phyloP scores from a whole-genome alignment of 2,888 invertebrate genomes.

The Ischnus inquisitorius region DNA sequence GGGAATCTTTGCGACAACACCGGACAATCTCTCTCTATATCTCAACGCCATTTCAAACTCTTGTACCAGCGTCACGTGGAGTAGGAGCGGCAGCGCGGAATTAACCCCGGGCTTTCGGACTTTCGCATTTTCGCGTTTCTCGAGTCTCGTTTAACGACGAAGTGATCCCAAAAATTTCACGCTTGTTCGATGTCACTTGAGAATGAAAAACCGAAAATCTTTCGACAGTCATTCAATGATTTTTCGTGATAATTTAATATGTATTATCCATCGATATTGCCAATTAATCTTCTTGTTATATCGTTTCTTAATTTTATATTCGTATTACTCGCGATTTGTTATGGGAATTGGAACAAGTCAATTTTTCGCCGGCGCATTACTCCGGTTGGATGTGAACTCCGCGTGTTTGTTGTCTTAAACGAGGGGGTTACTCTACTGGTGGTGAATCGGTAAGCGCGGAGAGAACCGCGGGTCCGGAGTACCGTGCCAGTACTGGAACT shows the following conservation, averaged over 20 bases:
- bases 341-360: neutral
- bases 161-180: neutral
- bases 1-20: slow-evolving; percentile 24
- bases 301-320: neutral
- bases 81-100: slow-evolving; percentile 28
- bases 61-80: slow-evolving; percentile 63
- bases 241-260: neutral
- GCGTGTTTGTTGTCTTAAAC: slow-evolving; percentile 27
- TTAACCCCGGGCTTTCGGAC: slow-evolving; percentile 27
- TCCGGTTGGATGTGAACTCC: slow-evolving; percentile 12
- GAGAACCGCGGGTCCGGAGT: slow-evolving; percentile 82
- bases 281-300: neutral
- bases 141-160: slow-evolving; percentile 11
- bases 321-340: slow-evolving; percentile 4
- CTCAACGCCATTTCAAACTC: slow-evolving; percentile 37
- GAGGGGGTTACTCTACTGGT: slow-evolving; percentile 27
- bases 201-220: neutral
- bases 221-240: neutral
- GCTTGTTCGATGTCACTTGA: neutral
- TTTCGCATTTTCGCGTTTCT: slow-evolving; percentile 29
- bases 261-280: neutral
- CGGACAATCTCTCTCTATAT: neutral
- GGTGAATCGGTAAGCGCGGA: slow-evolving; percentile 52
- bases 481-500: slow-evolving; percentile 83
- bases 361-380: neutral